phyloP scores from a whole-genome alignment of 2,113 vertebrate genomes.

The Hippolais icterina region DNA sequence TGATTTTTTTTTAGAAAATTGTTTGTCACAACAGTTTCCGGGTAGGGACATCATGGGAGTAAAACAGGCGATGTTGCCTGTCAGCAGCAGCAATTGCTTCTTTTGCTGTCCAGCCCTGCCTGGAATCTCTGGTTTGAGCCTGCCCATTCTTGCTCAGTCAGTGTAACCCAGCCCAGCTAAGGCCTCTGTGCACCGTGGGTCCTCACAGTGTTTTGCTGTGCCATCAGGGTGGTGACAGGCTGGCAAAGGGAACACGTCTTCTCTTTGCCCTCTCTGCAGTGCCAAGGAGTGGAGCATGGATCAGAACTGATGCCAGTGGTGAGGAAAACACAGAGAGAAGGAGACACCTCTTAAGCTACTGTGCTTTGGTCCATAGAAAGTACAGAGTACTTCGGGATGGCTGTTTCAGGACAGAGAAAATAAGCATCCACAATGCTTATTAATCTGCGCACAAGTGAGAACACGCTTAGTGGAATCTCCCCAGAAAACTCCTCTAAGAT shows the following conservation, averaged over 20 bases:
- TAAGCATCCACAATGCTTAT: not conserved
- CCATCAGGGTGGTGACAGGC: not conserved
- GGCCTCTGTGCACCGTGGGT: not conserved
- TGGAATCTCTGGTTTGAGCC: not conserved
- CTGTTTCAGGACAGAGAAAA: not conserved
- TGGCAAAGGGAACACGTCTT: not conserved
- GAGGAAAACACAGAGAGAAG: not conserved
- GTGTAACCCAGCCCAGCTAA: not conserved
- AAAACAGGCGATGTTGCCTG: fast-evolving
- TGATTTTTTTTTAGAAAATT: not conserved
- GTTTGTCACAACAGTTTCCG: not conserved
- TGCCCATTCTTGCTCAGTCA: not conserved
- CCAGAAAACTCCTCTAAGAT: not conserved
- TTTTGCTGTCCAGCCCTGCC: not conserved
- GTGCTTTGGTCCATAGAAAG: not conserved
- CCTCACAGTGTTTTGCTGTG: not conserved
- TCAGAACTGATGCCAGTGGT: not conserved
- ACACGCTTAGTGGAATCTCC: not conserved
- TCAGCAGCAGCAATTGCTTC: not conserved
- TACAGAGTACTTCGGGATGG: not conserved
- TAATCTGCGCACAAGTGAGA: not conserved
- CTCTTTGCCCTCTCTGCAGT: not conserved
- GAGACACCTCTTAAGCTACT: not conserved
- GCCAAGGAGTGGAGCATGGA: not conserved
- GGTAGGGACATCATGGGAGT: not conserved